Evolutionary conservation across 2,113 vertebrate genomes (phyloP), one percentile per base, ranked within the genome.

Genomic region (Hippocampus barbouri): DNA sequence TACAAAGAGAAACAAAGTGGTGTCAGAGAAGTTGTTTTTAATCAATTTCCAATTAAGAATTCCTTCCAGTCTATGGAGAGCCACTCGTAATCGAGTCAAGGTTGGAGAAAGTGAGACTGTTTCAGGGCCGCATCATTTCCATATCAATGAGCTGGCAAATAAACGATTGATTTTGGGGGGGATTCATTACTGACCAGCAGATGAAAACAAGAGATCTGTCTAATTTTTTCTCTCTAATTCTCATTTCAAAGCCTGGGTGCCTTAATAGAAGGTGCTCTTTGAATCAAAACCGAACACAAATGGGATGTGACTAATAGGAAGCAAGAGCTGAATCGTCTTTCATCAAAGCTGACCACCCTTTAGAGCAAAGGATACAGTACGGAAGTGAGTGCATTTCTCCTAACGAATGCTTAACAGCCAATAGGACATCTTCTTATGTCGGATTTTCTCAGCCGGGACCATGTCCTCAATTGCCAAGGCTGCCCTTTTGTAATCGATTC

Each of bases 101-200:
- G 74, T 34, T 78, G 75, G 66, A 75, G 72, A 65, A 82, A 72
- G 74, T 67, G 59, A 16, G 61, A 72, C 69, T 78, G 53, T 77
- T 79, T 70, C 60, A 77, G 87, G 83, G 75, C 83, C 66, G 71
- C 23, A 67, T 72, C 53, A 89, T 91, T 90, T 91, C 86, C 89
- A 91, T 91, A 88, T 89, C 89, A 90, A 92, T 89, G 86, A 87
- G 77, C 79, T 77, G 78, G 75, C 79, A 83, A 89, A 84, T 38
- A 72, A 67, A 59, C 3, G 40, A 64, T 72, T 73, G 62, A 75
- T 85, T 75, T 76, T 41, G 23, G 76, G 53, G 18, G 1, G 38
- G 70, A 74, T 80, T 77, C 77, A 74, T 77, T 87, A 81, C 68
- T 84, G 78, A 77, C 72, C 72, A 71, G 70, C 77, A 81, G 75